Percentiles rank a stretch among this genome's conserved stretches.
phyloP scores from a whole-genome alignment of 2,113 vertebrate species.

The Protobothrops flavoviridis region DNA sequence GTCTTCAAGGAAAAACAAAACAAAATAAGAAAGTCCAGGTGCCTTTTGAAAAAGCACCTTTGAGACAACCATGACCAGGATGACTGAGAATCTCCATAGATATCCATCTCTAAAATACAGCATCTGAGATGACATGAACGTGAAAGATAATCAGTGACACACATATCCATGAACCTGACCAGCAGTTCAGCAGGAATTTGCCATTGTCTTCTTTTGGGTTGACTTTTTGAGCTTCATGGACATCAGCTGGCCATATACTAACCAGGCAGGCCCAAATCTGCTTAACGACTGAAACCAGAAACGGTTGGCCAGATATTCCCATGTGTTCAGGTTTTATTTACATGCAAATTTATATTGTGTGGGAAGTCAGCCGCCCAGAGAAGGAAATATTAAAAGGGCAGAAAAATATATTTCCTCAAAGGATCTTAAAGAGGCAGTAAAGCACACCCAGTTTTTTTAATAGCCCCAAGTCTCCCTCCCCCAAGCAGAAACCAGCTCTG shows the following conservation, averaged over 20 bases:
- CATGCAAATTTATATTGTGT: neutral
- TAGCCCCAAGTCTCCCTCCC: too few relatives aligned
- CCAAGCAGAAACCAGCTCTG: too few relatives aligned
- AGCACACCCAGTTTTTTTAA: too few relatives aligned
- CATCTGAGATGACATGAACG: neutral
- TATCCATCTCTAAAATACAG: neutral
- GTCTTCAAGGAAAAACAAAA: too few relatives aligned
- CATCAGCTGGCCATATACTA: neutral
- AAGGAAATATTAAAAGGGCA: too few relatives aligned
- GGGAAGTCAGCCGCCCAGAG: too few relatives aligned
- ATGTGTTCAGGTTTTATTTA: neutral
- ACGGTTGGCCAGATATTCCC: neutral
- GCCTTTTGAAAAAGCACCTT: neutral
- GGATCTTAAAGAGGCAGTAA: too few relatives aligned
- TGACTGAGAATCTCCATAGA: neutral
- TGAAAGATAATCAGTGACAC: neutral
- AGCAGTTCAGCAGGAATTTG: neutral
- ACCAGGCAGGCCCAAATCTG: neutral
- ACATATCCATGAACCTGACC: neutral
- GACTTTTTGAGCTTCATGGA: neutral
- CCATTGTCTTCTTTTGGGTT: neutral
- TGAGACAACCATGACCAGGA: neutral
- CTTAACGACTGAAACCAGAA: neutral
- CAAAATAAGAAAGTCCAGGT: too few relatives aligned
- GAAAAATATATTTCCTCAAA: too few relatives aligned